Evolutionary conservation across 1,140 invertebrate genomes (phyloP).

Genomic region (Drosophila tristis): DNA sequence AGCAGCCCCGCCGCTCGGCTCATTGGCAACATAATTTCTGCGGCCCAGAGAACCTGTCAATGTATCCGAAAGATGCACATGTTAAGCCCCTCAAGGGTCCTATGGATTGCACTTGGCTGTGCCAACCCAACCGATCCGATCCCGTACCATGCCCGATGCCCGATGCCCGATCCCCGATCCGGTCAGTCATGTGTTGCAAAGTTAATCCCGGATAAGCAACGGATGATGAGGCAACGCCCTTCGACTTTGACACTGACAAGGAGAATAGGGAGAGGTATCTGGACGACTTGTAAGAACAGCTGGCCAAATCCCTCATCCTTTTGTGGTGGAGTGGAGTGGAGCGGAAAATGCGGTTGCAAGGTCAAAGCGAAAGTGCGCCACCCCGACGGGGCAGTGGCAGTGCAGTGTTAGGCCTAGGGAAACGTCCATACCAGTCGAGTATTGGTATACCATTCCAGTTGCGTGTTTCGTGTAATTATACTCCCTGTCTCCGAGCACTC

Average conservation of each 20-base stretch:
- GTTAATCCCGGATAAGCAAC: conserved; percentile 72
- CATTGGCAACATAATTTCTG: conserved; percentile 73
- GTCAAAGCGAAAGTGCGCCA: conserved; percentile 56
- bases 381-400: conserved; percentile 25
- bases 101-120: conserved; percentile 15
- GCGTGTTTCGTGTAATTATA: conserved; percentile 71
- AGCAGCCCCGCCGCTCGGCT: conserved; percentile 27
- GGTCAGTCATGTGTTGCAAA: conserved; percentile 67
- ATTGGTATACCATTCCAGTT: conserved; percentile 33
- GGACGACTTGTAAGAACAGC: conserved; percentile 28
- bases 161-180: conserved; percentile 26
- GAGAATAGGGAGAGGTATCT: conserved; percentile 10
- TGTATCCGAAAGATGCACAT: conserved; percentile 43
- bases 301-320: conserved; percentile 43
- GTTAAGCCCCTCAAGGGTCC: conserved; percentile 40
- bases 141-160: conserved; percentile 1
- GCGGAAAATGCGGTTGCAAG: conserved; percentile 65
- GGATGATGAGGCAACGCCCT: conserved; percentile 69
- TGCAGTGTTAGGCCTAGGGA: neutral
- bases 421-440: too few species aligned
- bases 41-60: conserved; percentile 52
- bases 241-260: conserved; percentile 38
- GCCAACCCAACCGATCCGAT: neutral
- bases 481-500: conserved; percentile 24
- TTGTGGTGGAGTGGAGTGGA: conserved; percentile 16